Evolutionary conservation across 2,888 invertebrate species (phyloP), one percentile per base, ranked within the genome.

Genomic region (Lithophane leautieri): DNA sequence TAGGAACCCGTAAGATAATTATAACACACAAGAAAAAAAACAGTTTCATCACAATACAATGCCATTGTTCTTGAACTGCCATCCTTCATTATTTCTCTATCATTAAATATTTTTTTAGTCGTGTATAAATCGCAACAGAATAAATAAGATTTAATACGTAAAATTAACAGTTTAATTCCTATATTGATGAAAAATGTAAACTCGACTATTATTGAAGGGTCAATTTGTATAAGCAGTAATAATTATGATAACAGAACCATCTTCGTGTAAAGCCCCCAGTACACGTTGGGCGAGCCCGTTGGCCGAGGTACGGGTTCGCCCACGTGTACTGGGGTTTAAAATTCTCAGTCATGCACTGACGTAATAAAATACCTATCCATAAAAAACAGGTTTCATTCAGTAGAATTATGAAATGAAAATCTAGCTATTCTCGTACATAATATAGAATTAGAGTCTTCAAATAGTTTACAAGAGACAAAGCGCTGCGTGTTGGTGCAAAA

Each of bases 401-500:
- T 61, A 85, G 25, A 76, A 80, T 63, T 62, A 63, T 70, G 50
- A 65, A 78, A 83, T 68, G 74, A 75, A 74, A 78, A 34, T 71
- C 61, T 82, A 82, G 60, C 74, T 61, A 73, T 78, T 85, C 62
- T 56, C 69, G 12, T 73, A 70, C 42, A 72, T 40, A 47, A 40
- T 66, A 67, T 70, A 78, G 34, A 85, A 77, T 75, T 58, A 73
- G 40, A 78, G 86, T 86, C 75, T 79, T 86, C 34, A 79, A 67
- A 86, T 63, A 47, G 61, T 40, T 78, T n/a, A 28, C 72, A 73
- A 54, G 4, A 44, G 44, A 78, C 70, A 70, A 66, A 72, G 62
- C 56, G 50, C 28, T 76, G 73, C 56, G 61, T 28, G 42, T 78
- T 71, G 69, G 22, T 47, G 12, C 40, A 28, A 47, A 70, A 77